Evolutionary conservation across 2,113 vertebrate genomes (phyloP), one percentile per base, ranked within the genome.

Genomic region (Datnioides undecimradiatus): DNA sequence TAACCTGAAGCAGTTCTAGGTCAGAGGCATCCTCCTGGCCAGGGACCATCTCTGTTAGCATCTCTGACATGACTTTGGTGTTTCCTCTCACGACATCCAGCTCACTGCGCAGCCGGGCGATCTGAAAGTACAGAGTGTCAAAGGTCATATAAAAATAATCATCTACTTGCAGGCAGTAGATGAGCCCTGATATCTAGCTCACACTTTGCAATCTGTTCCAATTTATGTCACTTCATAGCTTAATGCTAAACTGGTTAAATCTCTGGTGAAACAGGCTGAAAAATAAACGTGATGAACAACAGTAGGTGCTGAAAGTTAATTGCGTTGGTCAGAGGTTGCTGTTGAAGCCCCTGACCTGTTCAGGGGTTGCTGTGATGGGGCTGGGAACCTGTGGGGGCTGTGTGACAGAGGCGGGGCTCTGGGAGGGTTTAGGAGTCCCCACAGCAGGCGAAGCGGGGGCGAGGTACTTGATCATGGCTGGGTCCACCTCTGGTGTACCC

Each of bases 1-100:
- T 91, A 57, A 98, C 98, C 96, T 99, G 97, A 1, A 99, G 95
- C 21, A 99, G 92, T 45, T 99, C 98, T 0, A 98, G 94, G 71
- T 99, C 98, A 4, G 98, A 98, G 0, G 95, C 91, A 8, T 97
- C 96, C 74, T 99, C 98, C 89, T 99, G 97, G 17, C 98, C 96
- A 0, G 98, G 98, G 31, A 98, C 96, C 96, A 99, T 97, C 93
- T 99, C 98, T 0, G 97, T 99, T 45, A 99, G 92, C 98, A 99
- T 99, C 94, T 99, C 97, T 5, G 98, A 99, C 98, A 99, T 99
- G 80, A 99, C 98, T 92, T 99, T 99, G 9, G 97, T 95, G 85
- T 99, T 99, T 66, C 98, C 97, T 78, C 97, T 97, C 64, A 99
- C 98, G 3, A 99, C 85, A 29, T 99, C 98, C 87, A 99, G 94